Evolutionary conservation across 2,888 invertebrate genomes (phyloP).

Genomic region (Drosophila mettleri): DNA sequence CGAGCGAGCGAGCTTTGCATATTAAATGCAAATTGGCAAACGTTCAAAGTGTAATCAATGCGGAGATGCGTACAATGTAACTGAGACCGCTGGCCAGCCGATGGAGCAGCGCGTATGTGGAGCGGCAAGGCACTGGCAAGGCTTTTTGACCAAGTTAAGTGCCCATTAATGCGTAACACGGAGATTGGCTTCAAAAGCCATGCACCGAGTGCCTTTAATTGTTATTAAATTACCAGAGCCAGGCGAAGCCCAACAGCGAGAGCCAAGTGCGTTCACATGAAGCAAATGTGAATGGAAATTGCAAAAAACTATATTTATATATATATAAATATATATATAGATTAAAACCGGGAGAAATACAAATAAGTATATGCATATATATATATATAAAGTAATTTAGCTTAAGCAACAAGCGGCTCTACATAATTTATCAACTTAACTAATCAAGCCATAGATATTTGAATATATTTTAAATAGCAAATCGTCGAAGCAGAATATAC

Average conservation of each 20-base stretch:
- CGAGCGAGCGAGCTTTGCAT: conserved; percentile 33
- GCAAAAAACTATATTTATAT: conserved; percentile 11
- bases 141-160: conserved; percentile 83
- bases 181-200: conserved; percentile 81
- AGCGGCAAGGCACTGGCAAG: conserved; percentile 57
- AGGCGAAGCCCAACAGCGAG: conserved; percentile 35
- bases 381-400: not conserved
- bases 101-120: conserved; percentile 47
- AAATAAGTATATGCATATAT: not conserved
- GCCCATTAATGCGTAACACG: conserved; percentile 83
- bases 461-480: too few species aligned
- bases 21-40: conserved; percentile 77
- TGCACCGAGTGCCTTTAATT: conserved; percentile 79
- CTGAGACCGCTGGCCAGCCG: conserved; percentile 50
- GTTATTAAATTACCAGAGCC: conserved; percentile 76
- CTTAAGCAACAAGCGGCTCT: too few species aligned
- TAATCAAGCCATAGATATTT: too few species aligned
- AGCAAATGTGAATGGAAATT: conserved; percentile 39
- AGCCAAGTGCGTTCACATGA: conserved; percentile 58
- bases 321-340: not conserved
- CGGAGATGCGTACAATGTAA: conserved; percentile 72
- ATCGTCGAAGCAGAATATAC: too few species aligned
- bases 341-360: too few species aligned
- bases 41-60: conserved; percentile 79
- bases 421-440: too few species aligned